These are phyloP conservation scores for Epinotia ramella DNA, from an alignment of 2,888 invertebrate genomes.

Conservation along the genomic window DNA sequence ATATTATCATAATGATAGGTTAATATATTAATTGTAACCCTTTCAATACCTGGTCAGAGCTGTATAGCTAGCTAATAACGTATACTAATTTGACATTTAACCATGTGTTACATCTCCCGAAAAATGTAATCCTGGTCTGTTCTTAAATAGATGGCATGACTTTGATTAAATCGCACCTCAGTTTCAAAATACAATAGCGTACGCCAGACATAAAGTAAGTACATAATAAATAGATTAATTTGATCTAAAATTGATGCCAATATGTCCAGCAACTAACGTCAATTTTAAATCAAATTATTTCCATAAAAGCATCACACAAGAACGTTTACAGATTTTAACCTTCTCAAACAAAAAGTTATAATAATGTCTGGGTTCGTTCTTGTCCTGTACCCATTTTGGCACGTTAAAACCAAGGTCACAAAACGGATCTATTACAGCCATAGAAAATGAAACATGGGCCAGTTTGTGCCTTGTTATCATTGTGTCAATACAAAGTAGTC, in stretches of 20 bases:
- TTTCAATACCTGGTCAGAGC: not conserved
- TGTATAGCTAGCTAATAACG: not conserved
- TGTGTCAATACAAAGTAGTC: not conserved
- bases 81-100: not conserved
- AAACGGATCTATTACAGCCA: not conserved
- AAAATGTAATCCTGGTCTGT: not conserved
- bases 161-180: slow-evolving; percentile 17
- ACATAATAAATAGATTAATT: not conserved
- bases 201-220: not conserved
- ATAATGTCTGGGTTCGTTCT: not conserved
- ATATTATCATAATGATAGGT: no score
- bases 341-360: not conserved
- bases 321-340: not conserved
- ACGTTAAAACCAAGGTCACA: not conserved
- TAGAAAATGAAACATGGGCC: not conserved
- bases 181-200: slow-evolving; percentile 18
- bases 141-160: slow-evolving; percentile 31
- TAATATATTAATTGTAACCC: no score
- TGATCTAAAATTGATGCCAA: slow-evolving; percentile 20
- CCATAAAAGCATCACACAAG: not conserved
- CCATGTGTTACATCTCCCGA: not conserved
- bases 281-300: not conserved
- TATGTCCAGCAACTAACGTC: not conserved
- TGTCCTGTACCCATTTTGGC: not conserved
- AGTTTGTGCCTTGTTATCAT: not conserved